Base-by-base conservation (phyloP, 1,140 invertebrate species). In the Steinernema khuongi region DNA sequence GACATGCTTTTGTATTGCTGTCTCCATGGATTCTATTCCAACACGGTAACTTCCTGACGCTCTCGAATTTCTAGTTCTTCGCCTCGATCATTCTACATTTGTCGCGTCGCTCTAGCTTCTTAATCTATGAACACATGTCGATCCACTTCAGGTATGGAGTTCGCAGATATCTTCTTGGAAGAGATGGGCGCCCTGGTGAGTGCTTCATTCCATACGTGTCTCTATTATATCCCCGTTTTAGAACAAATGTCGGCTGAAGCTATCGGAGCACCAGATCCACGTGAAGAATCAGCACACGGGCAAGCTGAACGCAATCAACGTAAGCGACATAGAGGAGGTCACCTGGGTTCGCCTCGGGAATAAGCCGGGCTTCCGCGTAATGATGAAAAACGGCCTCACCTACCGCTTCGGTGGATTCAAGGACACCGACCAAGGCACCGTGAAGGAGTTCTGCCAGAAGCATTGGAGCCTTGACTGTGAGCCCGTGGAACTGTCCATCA, bases 201-300 rank as follows among this genome's bases (percentile, higher is more conserved):
- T 74, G 67, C 69, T 31, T 78, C 50, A 32, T 68, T 66, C 31
- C 36, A n/a, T 29, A 26, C 11, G 32, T 32, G 18, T 36, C n/a
- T n/a, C n/a, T n/a, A n/a, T n/a, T 7, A 36, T 77, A 18, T 41
- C 18, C 30, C 0, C 31, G 1, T 81, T 86, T 71, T 73, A 82
- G 81, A 77, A 87, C 78, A 79, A 85, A 69, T 95, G 94, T 1
- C 90, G 92, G 73, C 85, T 99, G 1, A 97, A 97, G 86, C 89
- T 98, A 79, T 94, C 93, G 1, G 92, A 94, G 74, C 92, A 94
- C 81, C 91, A 90, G 82, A 91, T 98, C 26, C 89, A 93, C 69
- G 98, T 96, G 81, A 97, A 97, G 86, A 97, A 97, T 85, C 91
- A 89, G 67, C 96, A 94, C 87, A 97, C 95, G 29, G 96, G 95